Percentiles rank a stretch among this genome's conserved stretches.
Conservation (phyloP, 2,888 invertebrate genomes). For the Nomada flava region DNA sequence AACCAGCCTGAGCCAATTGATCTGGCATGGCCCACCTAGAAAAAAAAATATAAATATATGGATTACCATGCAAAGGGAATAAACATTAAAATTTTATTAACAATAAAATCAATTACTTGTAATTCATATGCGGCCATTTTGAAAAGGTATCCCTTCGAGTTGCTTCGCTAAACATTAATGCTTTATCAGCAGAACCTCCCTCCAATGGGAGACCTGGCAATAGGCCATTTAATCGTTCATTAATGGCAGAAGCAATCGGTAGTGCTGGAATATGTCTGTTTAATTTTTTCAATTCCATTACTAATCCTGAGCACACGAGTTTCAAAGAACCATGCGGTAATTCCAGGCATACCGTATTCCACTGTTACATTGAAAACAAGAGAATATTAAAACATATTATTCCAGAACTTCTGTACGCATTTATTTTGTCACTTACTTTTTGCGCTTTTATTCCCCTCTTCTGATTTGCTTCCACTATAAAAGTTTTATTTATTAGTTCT, state of each 20-base stretch:
- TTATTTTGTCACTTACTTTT: constrained; percentile 85
- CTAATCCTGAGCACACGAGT: constrained; percentile 91
- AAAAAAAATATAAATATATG: constrained; percentile 49
- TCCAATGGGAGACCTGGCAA: constrained; percentile 86
- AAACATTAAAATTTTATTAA: constrained; percentile 75
- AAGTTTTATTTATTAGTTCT: constrained; percentile 91
- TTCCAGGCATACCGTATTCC: constrained; percentile 95
- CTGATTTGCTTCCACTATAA: constrained; percentile 88
- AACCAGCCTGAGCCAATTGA: constrained; percentile 98
- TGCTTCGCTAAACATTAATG: constrained; percentile 96
- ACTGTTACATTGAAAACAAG: constrained; percentile 86
- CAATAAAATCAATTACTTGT: constrained; percentile 87
- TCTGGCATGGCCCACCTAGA: constrained; percentile 96
- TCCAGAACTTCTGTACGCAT: background rate
- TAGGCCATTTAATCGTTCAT: constrained; percentile 93
- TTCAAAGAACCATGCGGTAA: constrained; percentile 92
- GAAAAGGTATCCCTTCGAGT: constrained; percentile 95
- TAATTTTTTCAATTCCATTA: constrained; percentile 92
- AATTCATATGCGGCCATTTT: constrained; percentile 98
- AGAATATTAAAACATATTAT: background rate
- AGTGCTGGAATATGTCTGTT: constrained; percentile 94
- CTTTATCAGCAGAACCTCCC: constrained; percentile 85
- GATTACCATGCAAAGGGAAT: constrained; percentile 6
- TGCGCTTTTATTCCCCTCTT: constrained; percentile 95
- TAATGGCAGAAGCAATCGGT: constrained; percentile 95